Base-by-base conservation (phyloP, 2,888 invertebrate genomes). In the Patella ulyssiponensis region DNA sequence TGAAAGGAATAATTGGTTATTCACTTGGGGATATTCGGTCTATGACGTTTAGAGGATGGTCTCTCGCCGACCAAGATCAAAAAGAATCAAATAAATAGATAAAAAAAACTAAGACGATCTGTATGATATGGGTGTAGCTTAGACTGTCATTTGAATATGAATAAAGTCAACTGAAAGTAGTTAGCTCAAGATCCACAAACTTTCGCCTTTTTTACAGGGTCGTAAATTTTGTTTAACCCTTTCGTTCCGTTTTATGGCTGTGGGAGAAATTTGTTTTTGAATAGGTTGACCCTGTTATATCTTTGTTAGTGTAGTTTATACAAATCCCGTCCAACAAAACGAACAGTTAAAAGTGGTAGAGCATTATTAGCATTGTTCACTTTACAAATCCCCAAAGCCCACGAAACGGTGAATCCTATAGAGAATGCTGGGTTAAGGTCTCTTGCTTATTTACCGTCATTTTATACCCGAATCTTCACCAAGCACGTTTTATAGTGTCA, bases 301-400 rank as follows among this genome's bases (percentile, higher is more conserved):
- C 64, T 64, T 64, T 64, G 64, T 64, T 64, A 64, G 23, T 20
- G 64, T 23, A 23, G 64, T 64, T 64, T 23, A 64, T 64, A 23
- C 20, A 64, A 64, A 64, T 20, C 64, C 64, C 20, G 64, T 64
- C 23, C 64, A 64, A 64, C 64, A 64, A 64, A 64, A 64, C 20
- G 64, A 64, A 23, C 64, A 20, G 64, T 64, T 64, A 64, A 64
- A 64, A 23, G 64, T 64, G 23, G 64, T 64, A 11, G 64, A 64
- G 64, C 23, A 64, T 64, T 64, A 64, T 64, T 64, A 64, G 64
- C 64, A 64, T 64, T 64, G 64, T 64, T 64, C 64, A 20, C 20
- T 23, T 20, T 64, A 64, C 64, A 64, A 64, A 64, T 64, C 64
- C 64, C 23, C 14, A 64, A 64, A 64, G 64, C 64, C 64, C 23